These are phyloP conservation scores for Sabatieria punctata DNA, from an alignment of 2,888 invertebrate species.

Conservation along the genomic window DNA sequence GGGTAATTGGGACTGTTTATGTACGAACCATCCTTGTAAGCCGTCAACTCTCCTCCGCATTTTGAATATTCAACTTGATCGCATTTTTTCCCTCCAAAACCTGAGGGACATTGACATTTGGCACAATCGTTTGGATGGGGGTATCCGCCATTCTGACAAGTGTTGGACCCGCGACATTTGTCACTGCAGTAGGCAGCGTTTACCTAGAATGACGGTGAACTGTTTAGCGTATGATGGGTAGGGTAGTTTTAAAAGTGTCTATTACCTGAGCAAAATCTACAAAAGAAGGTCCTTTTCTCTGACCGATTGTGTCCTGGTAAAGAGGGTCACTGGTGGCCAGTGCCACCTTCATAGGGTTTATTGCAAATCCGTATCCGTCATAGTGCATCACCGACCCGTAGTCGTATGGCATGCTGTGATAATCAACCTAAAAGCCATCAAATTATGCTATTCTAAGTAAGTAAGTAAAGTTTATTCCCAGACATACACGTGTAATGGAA, in stretches of 20 bases:
- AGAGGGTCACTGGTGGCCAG: constrained; percentile 20
- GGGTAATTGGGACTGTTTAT: constrained; percentile 5
- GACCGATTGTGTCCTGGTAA: constrained; percentile 26
- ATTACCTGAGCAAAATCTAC: constrained; percentile 19
- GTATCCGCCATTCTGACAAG: constrained; percentile 9
- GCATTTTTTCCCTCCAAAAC: constrained; percentile 7
- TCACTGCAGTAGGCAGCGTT: constrained; percentile 8
- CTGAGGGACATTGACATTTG: constrained; percentile 9
- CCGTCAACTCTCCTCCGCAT: constrained; percentile 4
- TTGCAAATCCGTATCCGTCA: constrained; percentile 25
- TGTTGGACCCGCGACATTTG: neutral
- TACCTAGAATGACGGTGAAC: too few species aligned
- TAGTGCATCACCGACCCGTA: constrained; percentile 24
- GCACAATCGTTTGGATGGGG: constrained; percentile 9
- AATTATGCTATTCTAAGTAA: too few species aligned
- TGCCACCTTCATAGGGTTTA: too few species aligned
- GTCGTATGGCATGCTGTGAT: too few species aligned
- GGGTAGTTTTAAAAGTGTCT: neutral
- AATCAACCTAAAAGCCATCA: too few species aligned
- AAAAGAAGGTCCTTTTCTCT: constrained; percentile 26
- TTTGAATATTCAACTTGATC: neutral
- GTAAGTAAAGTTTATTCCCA: too few species aligned
- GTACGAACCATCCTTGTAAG: neutral
- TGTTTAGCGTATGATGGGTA: neutral
- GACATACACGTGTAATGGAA: too few species aligned